Percentiles rank a stretch among this genome's conserved stretches.
phyloP scores from a whole-genome alignment of 2,797 vertebrate species.

The Xiphophorus birchmanni region DNA sequence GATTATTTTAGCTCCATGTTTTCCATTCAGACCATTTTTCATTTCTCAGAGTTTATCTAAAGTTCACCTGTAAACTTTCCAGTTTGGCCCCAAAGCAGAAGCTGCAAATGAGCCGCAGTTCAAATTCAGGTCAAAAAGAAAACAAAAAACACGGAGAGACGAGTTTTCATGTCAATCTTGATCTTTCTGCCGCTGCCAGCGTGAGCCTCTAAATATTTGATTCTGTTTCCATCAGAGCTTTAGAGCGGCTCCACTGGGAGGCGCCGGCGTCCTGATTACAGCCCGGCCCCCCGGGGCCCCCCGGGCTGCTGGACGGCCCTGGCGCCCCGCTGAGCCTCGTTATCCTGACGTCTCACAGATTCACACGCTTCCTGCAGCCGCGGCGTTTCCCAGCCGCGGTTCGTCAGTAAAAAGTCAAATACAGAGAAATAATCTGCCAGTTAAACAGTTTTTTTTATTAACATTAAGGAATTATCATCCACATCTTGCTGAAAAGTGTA shows the following conservation, averaged over 20 bases:
- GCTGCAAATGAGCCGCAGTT: slow-evolving; percentile 22
- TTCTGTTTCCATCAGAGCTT: slow-evolving; percentile 38
- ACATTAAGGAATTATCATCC: too few relatives aligned
- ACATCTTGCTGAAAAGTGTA: too few relatives aligned
- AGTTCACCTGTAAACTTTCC: not conserved
- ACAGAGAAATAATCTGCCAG: too few relatives aligned
- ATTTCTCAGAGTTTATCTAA: not conserved
- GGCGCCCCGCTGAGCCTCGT: too few relatives aligned
- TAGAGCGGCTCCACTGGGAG: slow-evolving; percentile 21
- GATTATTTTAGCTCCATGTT: not conserved
- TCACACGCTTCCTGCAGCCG: too few relatives aligned
- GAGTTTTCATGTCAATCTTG: slow-evolving; percentile 26
- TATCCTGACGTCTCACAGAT: too few relatives aligned
- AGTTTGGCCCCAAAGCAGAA: not conserved
- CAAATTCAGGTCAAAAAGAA: slow-evolving; percentile 42
- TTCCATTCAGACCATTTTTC: not conserved
- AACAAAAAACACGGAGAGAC: slow-evolving; percentile 3
- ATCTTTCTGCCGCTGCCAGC: slow-evolving; percentile 23
- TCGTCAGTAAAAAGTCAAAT: too few relatives aligned
- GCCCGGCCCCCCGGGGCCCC: not conserved
- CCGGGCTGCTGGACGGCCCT: too few relatives aligned
- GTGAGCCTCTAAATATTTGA: slow-evolving; percentile 46
- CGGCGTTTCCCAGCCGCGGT: too few relatives aligned
- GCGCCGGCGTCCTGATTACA: slow-evolving; percentile 33
- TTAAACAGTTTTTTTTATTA: too few relatives aligned